Conservation (phyloP, 2,113 vertebrate genomes). For the Ammodytes marinus region DNA sequence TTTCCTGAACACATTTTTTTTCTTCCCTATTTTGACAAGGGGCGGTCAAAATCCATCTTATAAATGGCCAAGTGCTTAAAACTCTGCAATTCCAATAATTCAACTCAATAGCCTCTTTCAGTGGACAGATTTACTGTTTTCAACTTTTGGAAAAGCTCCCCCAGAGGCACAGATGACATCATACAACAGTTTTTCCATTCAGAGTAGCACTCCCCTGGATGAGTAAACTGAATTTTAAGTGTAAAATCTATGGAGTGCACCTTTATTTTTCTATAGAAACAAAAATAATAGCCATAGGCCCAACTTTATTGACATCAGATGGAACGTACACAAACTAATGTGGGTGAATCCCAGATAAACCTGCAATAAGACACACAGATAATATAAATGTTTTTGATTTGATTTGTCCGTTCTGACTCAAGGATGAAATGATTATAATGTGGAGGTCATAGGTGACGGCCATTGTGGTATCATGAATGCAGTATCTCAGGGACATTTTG, state of each 20-base stretch:
- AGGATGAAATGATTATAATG: too few species aligned
- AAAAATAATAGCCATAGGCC: too few species aligned
- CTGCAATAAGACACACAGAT: neutral
- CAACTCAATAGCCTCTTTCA: too few species aligned
- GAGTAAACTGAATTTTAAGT: neutral
- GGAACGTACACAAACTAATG: neutral
- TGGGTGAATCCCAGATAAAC: neutral
- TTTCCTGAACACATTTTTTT: slow-evolving; percentile 13
- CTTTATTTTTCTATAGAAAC: too few species aligned
- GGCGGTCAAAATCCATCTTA: slow-evolving; percentile 12
- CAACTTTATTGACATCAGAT: too few species aligned
- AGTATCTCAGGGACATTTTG: too few species aligned
- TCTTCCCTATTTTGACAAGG: neutral
- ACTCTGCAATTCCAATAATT: too few species aligned
- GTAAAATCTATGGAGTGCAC: neutral
- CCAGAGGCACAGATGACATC: neutral
- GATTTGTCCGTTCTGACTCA: neutral
- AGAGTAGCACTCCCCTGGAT: neutral
- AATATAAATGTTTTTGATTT: neutral
- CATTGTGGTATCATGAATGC: too few species aligned
- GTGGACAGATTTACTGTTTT: too few species aligned
- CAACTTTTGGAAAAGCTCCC: neutral
- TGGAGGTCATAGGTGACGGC: too few species aligned
- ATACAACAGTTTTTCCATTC: neutral
- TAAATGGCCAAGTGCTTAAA: too few species aligned